These are phyloP conservation scores for Xenopus petersii DNA, from an alignment of 2,797 vertebrate species.

Conservation along the genomic window DNA sequence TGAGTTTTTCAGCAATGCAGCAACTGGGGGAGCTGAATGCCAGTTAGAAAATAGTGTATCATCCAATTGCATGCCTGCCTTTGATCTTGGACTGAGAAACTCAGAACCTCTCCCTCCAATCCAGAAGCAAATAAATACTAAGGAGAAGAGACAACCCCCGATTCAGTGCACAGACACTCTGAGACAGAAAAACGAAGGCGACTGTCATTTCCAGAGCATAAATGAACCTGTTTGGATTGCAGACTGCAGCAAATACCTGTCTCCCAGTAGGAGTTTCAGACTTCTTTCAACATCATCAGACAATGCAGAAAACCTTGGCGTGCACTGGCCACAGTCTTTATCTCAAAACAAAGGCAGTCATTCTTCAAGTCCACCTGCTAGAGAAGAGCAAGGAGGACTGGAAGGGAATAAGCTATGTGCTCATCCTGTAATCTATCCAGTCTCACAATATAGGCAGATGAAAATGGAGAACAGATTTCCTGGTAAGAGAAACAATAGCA, in stretches of 20 bases:
- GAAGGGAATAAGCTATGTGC: conserved; percentile 49
- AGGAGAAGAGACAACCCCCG: conserved; percentile 53
- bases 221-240: conserved; percentile 53
- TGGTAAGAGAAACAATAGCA: conserved; percentile 59
- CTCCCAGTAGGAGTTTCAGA: conserved; percentile 53
- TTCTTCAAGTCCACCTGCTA: conserved; percentile 51
- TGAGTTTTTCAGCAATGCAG: conserved; percentile 53
- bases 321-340: conserved; percentile 53
- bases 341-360: conserved; percentile 54
- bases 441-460: conserved; percentile 19
- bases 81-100: conserved; percentile 63
- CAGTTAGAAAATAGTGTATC: conserved; percentile 60
- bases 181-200: conserved; percentile 51
- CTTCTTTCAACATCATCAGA: conserved; percentile 54
- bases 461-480: conserved; percentile 45
- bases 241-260: conserved; percentile 59
- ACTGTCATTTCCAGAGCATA: conserved; percentile 42
- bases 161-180: conserved; percentile 46
- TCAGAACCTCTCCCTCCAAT: conserved; percentile 59
- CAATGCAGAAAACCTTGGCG: conserved; percentile 58
- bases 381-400: conserved; percentile 43
- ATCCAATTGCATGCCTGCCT: conserved; percentile 56
- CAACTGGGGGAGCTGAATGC: conserved; percentile 58
- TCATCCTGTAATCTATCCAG: conserved; percentile 43
- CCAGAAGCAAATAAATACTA: conserved; percentile 61